Evolutionary conservation across 2,797 vertebrate species (phyloP).

Genomic region (Danio kyathit): DNA sequence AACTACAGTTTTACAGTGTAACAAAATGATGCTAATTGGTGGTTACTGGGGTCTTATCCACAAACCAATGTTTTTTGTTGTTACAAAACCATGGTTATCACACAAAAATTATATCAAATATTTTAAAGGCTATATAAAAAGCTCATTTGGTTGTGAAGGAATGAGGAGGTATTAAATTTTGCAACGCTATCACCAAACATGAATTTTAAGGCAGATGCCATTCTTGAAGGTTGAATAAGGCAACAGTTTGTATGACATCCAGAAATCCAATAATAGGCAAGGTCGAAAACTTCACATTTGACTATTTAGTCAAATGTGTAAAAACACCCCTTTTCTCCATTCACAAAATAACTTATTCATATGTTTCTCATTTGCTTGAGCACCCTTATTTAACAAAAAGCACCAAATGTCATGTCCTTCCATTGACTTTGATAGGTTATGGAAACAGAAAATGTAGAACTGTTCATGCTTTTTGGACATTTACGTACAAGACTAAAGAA

Average conservation of each 20-base stretch:
- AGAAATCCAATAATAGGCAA: neutral
- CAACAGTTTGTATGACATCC: neutral
- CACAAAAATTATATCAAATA: too few relatives aligned
- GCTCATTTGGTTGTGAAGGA: too few relatives aligned
- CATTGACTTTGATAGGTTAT: neutral
- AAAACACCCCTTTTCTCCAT: neutral
- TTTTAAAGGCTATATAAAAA: too few relatives aligned
- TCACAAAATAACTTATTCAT: constrained; percentile 15
- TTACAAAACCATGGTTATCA: too few relatives aligned
- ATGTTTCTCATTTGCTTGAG: neutral
- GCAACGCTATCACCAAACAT: neutral
- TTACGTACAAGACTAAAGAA: too few relatives aligned
- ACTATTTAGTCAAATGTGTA: neutral
- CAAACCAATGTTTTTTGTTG: too few relatives aligned
- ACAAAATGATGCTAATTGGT: too few relatives aligned
- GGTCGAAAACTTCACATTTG: neutral
- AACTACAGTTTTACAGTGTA: too few relatives aligned
- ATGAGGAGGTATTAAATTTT: too few relatives aligned
- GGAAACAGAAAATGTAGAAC: too few relatives aligned
- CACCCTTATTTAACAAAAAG: neutral
- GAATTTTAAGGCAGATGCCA: neutral
- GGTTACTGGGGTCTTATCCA: too few relatives aligned
- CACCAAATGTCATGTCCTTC: neutral
- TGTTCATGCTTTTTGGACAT: too few relatives aligned
- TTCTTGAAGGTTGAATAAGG: neutral